Conservation (phyloP, 2,797 vertebrate genomes). For the Thripadectes ignobilis region DNA sequence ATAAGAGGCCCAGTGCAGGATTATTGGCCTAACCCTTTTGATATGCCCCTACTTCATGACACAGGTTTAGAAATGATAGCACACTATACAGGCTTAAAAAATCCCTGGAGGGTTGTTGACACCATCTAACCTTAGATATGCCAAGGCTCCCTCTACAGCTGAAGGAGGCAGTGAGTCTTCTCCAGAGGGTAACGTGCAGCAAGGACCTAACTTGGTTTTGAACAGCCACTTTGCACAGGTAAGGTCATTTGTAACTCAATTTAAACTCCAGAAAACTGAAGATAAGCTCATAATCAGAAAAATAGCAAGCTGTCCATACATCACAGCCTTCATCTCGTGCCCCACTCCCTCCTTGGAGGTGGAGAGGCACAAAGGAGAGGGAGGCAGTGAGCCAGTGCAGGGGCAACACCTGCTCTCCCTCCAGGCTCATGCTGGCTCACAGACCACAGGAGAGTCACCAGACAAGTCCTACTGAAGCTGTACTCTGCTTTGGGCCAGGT, state of each 20-base stretch:
- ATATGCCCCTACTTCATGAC: background rate
- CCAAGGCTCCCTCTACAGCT: background rate
- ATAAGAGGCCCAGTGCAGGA: background rate
- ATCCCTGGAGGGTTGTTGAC: background rate
- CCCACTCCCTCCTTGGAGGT: background rate
- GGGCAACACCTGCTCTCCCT: background rate
- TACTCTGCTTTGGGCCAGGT: background rate
- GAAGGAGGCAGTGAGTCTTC: background rate
- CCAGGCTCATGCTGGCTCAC: background rate
- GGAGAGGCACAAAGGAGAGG: background rate
- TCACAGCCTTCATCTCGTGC: background rate
- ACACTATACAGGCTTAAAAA: background rate
- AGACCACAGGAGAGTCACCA: fast-evolving
- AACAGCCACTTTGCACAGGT: background rate
- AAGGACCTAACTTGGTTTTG: background rate
- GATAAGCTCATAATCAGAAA: background rate
- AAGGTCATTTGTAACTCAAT: background rate
- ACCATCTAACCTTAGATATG: background rate
- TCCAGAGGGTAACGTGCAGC: background rate
- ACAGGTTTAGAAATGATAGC: background rate
- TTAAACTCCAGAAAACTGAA: background rate
- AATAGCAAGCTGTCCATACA: fast-evolving
- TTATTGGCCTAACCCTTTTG: background rate
- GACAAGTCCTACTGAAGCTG: background rate
- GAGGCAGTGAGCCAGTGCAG: background rate